Base-by-base conservation (phyloP, 1,140 invertebrate species). In the Leptinotarsa undecemlineata region DNA sequence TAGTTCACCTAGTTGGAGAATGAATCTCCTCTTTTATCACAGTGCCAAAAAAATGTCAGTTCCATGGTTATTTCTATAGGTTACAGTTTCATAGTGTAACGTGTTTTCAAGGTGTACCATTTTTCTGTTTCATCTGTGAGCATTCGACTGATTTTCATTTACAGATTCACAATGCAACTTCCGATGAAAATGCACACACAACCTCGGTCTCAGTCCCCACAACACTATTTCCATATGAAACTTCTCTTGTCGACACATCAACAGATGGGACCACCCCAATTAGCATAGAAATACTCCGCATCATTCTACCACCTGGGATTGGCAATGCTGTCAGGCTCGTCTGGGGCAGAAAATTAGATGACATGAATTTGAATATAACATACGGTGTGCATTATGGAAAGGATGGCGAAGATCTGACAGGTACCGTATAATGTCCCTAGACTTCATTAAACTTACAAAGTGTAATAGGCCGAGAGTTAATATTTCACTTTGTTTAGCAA, bases 271-370 rank as follows among this genome's bases (percentile, higher is more conserved):
- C 4, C 60, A 68, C 6, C 66, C 15, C 64, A 47, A 63, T 69
- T 23, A 74, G 74, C 47, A 64, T 78, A 21, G 77, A 78, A n/a
- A 78, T 78, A 66, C 68, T 76, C 15, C 26, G 57, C 19, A 71
- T 78, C 48, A 71, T 64, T 51, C 66, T 78, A 57, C 74, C 75
- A 20, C 68, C 74, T 17, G 77, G 77, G 8, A 74, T 76, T 21
- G 62, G 72, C 4, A 76, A 78, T 62, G 74, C 77, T 26, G 73
- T 76, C 4, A 74, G 72, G 19, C 14, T 78, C 21, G 61, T 76
- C 4, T 78, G 77, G 77, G 77, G 76, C 4, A 23, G 42, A 19
- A 64, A 73, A 19, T 66, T 67, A 48, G 68, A 76, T 21, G 47
- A 75, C 4, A 20, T 70, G 21, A 70, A 69, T 21, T 47, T 74